Evolutionary conservation across 2,797 vertebrate genomes (phyloP).

Genomic region (Enteromius paludinosus): DNA sequence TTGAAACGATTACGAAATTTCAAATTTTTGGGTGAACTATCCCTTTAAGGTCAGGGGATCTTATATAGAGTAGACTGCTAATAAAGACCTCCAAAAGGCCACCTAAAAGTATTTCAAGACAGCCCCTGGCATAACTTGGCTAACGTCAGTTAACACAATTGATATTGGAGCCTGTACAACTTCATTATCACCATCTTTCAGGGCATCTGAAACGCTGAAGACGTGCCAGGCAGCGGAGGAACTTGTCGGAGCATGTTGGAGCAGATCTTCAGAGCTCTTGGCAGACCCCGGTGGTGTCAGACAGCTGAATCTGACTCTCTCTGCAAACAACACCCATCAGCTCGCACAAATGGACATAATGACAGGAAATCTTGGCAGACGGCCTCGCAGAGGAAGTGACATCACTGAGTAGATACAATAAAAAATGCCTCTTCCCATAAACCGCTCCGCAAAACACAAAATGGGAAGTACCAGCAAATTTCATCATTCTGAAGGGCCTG

Average conservation of each 20-base stretch:
- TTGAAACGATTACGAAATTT: neutral
- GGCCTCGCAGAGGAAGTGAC: slow-evolving; percentile 84
- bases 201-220: slow-evolving; percentile 27
- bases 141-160: slow-evolving; percentile 22
- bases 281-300: slow-evolving; percentile 21
- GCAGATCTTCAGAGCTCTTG: slow-evolving; percentile 22
- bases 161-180: slow-evolving; percentile 40
- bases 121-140: slow-evolving; percentile 23
- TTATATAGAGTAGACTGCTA: neutral
- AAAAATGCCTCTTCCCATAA: slow-evolving; percentile 91
- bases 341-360: slow-evolving; percentile 74
- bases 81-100: neutral
- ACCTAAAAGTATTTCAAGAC: slow-evolving; percentile 3
- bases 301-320: slow-evolving; percentile 65
- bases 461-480: slow-evolving; percentile 1
- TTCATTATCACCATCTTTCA: slow-evolving; percentile 49
- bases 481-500: neutral
- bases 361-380: slow-evolving; percentile 85
- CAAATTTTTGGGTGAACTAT: neutral
- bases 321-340: slow-evolving; percentile 43
- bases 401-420: slow-evolving; percentile 87
- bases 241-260: slow-evolving; percentile 36
- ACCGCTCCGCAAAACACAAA: slow-evolving; percentile 71
- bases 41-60: neutral
- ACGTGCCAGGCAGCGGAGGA: slow-evolving; percentile 46